Base-by-base conservation (phyloP, 1,140 invertebrate species). In the Psix sp. region DNA sequence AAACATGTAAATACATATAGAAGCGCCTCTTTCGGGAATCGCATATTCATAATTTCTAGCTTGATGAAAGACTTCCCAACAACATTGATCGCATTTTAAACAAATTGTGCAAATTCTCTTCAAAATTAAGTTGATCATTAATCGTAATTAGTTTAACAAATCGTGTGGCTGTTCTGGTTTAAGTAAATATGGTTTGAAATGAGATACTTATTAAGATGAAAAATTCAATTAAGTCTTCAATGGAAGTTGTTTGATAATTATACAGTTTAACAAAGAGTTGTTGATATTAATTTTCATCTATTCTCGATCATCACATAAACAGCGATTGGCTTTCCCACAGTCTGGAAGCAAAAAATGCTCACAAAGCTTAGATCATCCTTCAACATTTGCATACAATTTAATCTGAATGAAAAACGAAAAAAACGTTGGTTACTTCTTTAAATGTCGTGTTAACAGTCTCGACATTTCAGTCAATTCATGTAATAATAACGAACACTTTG, bases 1-100 rank as follows among this genome's bases (percentile, higher is more conserved):
- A 71, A 71, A 71, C 57, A 54, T 57, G 57, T 60, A 70, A 70
- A 71, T 62, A 71, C 26, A 63, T 26, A 60, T 35, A 48, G 49
- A 51, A 36, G 56, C 42, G 26, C 48, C 49, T 62, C 40, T 57
- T 63, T 39, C 56, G 56, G 40, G 56, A 62, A 46, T 62, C 48
- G 48, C 56, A 70, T 62, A 62, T 62, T 62, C 56, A 62, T 60
- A 46, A 10, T 40, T 2, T 26, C 29, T 42, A 59, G 36, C 26
- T 42, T 51, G 52, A 67, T 57, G 62, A 57, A 48, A 66, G 49
- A 66, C 51, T 48, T 66, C 35, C 16, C 16, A 54, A 45, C 49
- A 46, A 39, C 49, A 33, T 65, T 56, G 49, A 65, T 46, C 49
- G 14, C 18, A 43, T 66, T 57, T 49, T 7, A 33, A 49, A 56